Evolutionary conservation across 2,113 vertebrate species (phyloP), one percentile per base, ranked within the genome.

Genomic region (Oncorhynchus keta): DNA sequence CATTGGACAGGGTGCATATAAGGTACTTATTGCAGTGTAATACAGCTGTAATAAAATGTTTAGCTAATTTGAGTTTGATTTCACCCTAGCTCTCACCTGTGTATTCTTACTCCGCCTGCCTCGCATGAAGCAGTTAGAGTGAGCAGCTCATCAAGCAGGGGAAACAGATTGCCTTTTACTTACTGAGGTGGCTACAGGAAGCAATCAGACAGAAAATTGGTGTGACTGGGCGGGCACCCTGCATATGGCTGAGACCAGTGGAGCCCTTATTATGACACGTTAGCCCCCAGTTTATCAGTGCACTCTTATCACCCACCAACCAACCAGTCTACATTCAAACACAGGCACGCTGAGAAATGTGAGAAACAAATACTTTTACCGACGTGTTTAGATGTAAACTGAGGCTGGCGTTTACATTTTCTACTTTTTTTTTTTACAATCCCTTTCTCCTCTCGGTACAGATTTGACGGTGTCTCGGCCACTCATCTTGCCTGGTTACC

Each of bases 401-500:
- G 72, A 84, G 79, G 79, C 79, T 61, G 59, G 20, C 22, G 0
- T 32, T 32, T 5, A 1, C 4, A 32, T 32, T 32, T 32, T 4
- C 4, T 5, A 32, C 28, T 3, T 28, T 3, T 28, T 28, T 24
- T 24, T 28, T 28, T 28, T 3, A 61, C 59, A 22, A 16, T 22
- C 61, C 61, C 67, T 35, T 39, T 71, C 71, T 72, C 39, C 39
- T 45, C 28, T 11, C 8, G 24, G 68, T 51, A 24, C 90, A 99
- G 97, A 96, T 89, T 89, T 86, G 5, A 82, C 85, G 32, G 73
- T 89, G 59, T 93, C 96, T 83, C 95, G 94, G 79, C 95, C 96
- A 28, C 93, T 96, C 84, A 90, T 98, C 70, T 89, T 96, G 82
- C 95, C 96, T 0, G 97, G 97, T 48, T 94, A 96, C 77, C 97